Evolutionary conservation across 2,113 vertebrate species (phyloP).

Genomic region (Anarrhichthys ocellatus): DNA sequence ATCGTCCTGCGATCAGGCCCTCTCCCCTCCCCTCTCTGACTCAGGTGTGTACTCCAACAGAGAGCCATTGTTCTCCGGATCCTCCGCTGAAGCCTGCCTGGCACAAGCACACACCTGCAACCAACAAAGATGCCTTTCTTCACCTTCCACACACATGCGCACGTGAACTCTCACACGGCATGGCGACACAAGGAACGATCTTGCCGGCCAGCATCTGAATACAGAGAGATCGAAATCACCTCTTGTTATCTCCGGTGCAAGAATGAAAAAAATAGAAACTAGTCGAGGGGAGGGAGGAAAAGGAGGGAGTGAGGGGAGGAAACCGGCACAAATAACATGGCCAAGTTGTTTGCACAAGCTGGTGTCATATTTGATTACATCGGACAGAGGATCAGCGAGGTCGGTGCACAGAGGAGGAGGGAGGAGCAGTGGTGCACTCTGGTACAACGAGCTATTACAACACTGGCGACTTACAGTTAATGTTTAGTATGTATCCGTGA

Average conservation of each 20-base stretch:
- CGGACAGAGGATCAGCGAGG: conserved; percentile 57
- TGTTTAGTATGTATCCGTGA: conserved; percentile 32
- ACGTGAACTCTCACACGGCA: conserved; percentile 19
- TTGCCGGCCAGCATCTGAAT: conserved; percentile 30
- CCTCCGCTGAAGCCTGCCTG: conserved; percentile 71
- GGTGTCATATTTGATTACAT: conserved; percentile 67
- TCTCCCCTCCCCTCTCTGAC: conserved; percentile 77
- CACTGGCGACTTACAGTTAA: conserved; percentile 18
- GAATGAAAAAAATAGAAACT: conserved; percentile 30
- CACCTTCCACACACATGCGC: conserved; percentile 15
- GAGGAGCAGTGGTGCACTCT: conserved; percentile 16
- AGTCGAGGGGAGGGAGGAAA: background rate
- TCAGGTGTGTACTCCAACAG: conserved; percentile 80
- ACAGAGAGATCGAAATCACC: conserved; percentile 52
- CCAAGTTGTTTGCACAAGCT: conserved; percentile 67
- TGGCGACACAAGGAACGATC: conserved; percentile 29
- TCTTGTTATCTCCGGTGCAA: conserved; percentile 55
- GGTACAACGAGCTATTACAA: conserved; percentile 15
- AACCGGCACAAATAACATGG: conserved; percentile 46
- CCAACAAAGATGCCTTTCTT: conserved; percentile 80
- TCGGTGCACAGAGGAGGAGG: background rate
- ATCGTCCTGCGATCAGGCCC: conserved; percentile 74
- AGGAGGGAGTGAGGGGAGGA: conserved; percentile 1
- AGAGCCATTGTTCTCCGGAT: conserved; percentile 77
- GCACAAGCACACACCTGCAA: conserved; percentile 81